phyloP scores from a whole-genome alignment of 2,113 vertebrate genomes.

The Syngnathus scovelli region DNA sequence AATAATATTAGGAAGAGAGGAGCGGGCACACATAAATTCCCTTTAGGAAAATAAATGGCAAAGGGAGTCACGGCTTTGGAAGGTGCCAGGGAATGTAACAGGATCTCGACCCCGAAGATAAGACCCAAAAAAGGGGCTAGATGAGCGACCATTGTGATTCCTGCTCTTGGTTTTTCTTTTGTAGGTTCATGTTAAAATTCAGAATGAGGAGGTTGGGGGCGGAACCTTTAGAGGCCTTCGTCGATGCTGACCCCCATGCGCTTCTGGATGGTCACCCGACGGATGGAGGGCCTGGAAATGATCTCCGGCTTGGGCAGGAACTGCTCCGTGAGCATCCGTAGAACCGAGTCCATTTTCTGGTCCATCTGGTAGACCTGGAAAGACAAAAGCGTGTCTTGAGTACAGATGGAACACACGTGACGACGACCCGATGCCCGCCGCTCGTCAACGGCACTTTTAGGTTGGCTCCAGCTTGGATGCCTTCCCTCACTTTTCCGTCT shows the following conservation, averaged over 20 bases:
- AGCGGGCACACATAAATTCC: slow-evolving; percentile 52
- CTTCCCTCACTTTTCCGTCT: slow-evolving; percentile 23
- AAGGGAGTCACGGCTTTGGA: slow-evolving; percentile 16
- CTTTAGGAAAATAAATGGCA: slow-evolving; percentile 33
- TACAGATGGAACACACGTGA: too few species aligned
- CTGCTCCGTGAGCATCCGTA: slow-evolving; percentile 65
- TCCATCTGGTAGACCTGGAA: slow-evolving; percentile 70
- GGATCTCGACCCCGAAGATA: not conserved
- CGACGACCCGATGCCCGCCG: not conserved
- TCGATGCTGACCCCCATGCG: slow-evolving; percentile 59
- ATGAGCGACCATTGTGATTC: slow-evolving; percentile 3
- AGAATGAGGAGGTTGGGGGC: slow-evolving; percentile 11
- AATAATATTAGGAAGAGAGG: slow-evolving; percentile 56
- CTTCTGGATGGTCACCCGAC: slow-evolving; percentile 65
- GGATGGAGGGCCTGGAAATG: slow-evolving; percentile 51
- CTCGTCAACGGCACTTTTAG: slow-evolving; percentile 42
- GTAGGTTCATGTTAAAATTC: slow-evolving; percentile 20
- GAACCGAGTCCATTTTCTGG: slow-evolving; percentile 64
- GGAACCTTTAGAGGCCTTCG: slow-evolving; percentile 57
- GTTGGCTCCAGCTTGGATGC: slow-evolving; percentile 14
- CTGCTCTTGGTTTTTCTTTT: not conserved
- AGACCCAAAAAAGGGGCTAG: not conserved
- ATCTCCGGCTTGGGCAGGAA: slow-evolving; percentile 60
- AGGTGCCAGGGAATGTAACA: not conserved
- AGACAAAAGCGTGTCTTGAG: slow-evolving; percentile 12